Evolutionary conservation across 2,113 vertebrate species (phyloP), one percentile per base, ranked within the genome.

Genomic region (Acanthisitta chloris): DNA sequence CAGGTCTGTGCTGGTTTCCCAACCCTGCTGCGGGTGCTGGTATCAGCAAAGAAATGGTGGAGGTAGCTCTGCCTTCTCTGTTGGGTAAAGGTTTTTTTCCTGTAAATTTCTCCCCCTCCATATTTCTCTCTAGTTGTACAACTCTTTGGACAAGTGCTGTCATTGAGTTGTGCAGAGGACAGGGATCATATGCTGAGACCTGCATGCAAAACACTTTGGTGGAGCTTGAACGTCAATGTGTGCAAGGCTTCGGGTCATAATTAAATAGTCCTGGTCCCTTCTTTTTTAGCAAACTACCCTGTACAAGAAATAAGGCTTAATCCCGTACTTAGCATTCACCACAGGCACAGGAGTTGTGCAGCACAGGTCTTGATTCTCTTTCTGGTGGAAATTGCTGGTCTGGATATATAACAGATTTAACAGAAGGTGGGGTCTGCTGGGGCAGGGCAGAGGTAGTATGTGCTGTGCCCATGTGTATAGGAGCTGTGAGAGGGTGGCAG

Each of bases 21-120:
- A 86, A 2, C 24, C 20, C 23, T 0, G 0, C 4, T 13, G 29
- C 6, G 0, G 25, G 25, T 77, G 58, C 42, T 69, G 24, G 19
- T 92, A 57, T 82, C 16, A 86, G 77, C 33, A 42, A 78, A 79
- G 24, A n/a, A 42, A 36, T 7, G 38, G 29, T 65, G 33, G 49
- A 69, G 67, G 52, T 52, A 80, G 43, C 28, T 88, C 66, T 90
- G 36, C 31, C 61, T 88, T 76, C 62, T 92, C 12, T 25, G 12
- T 26, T 2, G 1, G 28, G 11, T 15, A 42, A 79, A 25, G 2
- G 1, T 17, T n/a, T 18, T 5, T 10, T 36, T 84, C 5, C 40
- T 76, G 14, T 67, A 29, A 84, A 40, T 78, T 69, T 59, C 36
- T 40, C 5, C 8, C 13, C 14, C 23, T 58, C 34, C 1, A 0